A percentile compares a stretch with the other conserved stretches of the same genome.
phyloP scores from a whole-genome alignment of 2,113 vertebrate species.

The Pterophyllum scalare region DNA sequence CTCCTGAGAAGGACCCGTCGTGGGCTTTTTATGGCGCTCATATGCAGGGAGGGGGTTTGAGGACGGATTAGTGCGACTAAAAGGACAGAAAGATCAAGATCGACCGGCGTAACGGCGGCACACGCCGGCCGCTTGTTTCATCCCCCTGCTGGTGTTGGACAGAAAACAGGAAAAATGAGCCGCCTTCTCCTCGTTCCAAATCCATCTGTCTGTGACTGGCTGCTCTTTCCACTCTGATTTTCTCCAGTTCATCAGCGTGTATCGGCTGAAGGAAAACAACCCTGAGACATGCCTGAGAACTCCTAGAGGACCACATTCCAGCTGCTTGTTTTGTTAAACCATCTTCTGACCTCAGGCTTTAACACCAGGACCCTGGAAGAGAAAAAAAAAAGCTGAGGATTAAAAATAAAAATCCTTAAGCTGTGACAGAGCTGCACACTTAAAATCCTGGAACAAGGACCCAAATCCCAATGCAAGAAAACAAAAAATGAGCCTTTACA shows the following conservation, averaged over 20 bases:
- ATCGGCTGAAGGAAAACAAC: conserved; percentile 46
- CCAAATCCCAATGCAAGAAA: too few relatives aligned
- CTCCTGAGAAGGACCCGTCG: conserved; percentile 32
- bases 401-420: background rate
- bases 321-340: conserved; percentile 40
- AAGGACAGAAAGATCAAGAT: conserved; percentile 51
- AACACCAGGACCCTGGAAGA: conserved; percentile 57
- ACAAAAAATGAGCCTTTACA: too few relatives aligned
- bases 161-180: conserved; percentile 37
- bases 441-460: background rate
- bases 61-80: conserved; percentile 73
- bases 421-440: background rate
- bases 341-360: conserved; percentile 42
- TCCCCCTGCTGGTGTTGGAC: conserved; percentile 13
- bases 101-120: conserved; percentile 3
- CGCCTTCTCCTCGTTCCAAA: conserved; percentile 8
- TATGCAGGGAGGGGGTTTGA: conserved; percentile 55
- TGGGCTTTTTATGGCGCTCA: conserved; percentile 55
- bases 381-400: conserved; percentile 16
- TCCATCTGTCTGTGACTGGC: conserved; percentile 8
- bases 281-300: background rate
- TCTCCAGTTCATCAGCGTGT: conserved; percentile 40
- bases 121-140: conserved; percentile 9
- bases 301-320: conserved; percentile 52
- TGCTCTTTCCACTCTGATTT: conserved; percentile 20